Percentiles rank a stretch among this genome's conserved stretches.
Evolutionary conservation across 1,140 invertebrate species (phyloP).

Genomic region (Drosophila pachea): DNA sequence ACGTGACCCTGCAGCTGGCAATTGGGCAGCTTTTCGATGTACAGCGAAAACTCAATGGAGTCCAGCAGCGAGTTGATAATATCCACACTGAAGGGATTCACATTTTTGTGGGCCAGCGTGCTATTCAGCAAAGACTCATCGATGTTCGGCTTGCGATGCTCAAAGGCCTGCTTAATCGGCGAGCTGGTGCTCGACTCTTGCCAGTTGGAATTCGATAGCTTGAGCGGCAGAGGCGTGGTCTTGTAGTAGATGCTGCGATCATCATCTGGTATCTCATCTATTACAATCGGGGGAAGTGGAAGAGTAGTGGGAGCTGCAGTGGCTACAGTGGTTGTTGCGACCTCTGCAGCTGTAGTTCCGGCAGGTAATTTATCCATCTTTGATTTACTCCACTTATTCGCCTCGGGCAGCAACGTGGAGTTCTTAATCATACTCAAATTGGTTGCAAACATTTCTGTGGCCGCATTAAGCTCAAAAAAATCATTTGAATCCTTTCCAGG

Average conservation of each 20-base stretch:
- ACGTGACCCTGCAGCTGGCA: constrained; percentile 64
- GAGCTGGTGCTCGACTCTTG: constrained; percentile 21
- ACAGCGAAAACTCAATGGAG: constrained; percentile 80
- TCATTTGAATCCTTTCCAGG: constrained; percentile 9
- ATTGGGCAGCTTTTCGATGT: constrained; percentile 59
- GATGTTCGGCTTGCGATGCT: constrained; percentile 39
- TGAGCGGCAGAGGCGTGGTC: constrained; percentile 60
- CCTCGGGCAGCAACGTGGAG: constrained; percentile 60
- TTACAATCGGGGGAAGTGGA: not conserved
- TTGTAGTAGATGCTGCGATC: constrained; percentile 72
- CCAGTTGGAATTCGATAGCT: constrained; percentile 56
- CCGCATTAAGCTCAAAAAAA: constrained; percentile 69
- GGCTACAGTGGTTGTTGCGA: not conserved
- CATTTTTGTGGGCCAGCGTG: constrained; percentile 49
- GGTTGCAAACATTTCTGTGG: constrained; percentile 68
- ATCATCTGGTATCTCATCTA: constrained; percentile 8
- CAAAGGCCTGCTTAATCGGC: constrained; percentile 15
- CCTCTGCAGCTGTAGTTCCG: not conserved
- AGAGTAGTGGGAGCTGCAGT: not conserved
- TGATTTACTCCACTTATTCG: constrained; percentile 5
- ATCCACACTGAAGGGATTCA: constrained; percentile 82
- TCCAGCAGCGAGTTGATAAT: constrained; percentile 80
- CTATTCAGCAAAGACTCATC: constrained; percentile 40
- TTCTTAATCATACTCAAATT: constrained; percentile 75
- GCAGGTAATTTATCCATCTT: not conserved